Evolutionary conservation across 1,140 invertebrate species (phyloP), one percentile per base, ranked within the genome.

Genomic region (Micrasema longulum): DNA sequence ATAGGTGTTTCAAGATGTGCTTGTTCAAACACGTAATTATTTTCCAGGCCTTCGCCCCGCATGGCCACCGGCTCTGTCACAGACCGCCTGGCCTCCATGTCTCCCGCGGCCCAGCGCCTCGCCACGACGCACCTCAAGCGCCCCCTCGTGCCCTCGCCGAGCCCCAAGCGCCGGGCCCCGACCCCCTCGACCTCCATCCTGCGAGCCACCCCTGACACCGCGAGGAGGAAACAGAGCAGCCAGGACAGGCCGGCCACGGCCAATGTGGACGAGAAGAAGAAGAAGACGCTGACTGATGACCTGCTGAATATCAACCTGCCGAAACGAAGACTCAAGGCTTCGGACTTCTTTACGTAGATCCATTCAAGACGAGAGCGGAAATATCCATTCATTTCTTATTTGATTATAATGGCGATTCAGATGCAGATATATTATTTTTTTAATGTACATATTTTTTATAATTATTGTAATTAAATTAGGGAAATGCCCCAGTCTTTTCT

Each of bases 71-170:
- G 86, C 76, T 90, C 90, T 2, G 86, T 90, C 20, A 88, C 92
- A 14, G 94, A 97, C 69, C 87, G 95, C 31, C 79, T 98, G 31
- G 91, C 90, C 18, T 91, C 90, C 43, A 97, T 99, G 94, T 98
- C 97, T 12, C 97, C 97, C 10, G 97, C 97, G 9, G 97, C 97
- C 0, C 90, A 92, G 77, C 88, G 89, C 77, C 84, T 99, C 11
- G 93, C 94, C 7, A 91, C 81, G 45, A 81, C 83, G 69, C 80
- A 82, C 76, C 74, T 84, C 36, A 64, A 83, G 73, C 82, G 87
- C 77, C 76, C 73, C 82, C 66, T 78, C 82, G 18, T 79, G 80
- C 74, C 77, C 0, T 81, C 77, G 20, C 76, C 74, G 11, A 76
- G 83, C 76, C 80, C 86, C 70, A 78, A 85, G 16, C 68, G 75